Evolutionary conservation across 1,140 invertebrate species (phyloP), one percentile per base, ranked within the genome.

Genomic region (Bombus balteatus): DNA sequence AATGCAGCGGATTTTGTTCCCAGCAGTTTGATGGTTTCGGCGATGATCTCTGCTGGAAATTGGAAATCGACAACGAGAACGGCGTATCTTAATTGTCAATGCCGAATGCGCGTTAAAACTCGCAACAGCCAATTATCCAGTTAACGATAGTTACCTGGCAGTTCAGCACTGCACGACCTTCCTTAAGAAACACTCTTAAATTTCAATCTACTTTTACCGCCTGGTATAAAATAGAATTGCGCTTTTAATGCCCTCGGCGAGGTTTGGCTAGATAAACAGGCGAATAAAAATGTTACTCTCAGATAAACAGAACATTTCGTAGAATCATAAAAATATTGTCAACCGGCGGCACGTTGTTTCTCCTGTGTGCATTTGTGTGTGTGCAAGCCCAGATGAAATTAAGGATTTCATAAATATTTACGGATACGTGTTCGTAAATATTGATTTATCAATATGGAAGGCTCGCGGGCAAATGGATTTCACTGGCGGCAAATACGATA

Each of bases 321-420:
- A 3, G 12, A 62, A 62, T 62, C n/a, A 62, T 1, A 62, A 62
- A 62, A 62, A n/a, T 62, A 62, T 62, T 13, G 28, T 62, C 59
- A 25, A 3, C 9, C 10, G 59, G 1, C 18, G 47, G 15, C 0
- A 53, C 10, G 59, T 28, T 62, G 10, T 62, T 2, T 13, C 9
- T 5, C 10, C 12, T 62, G 0, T 1, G 10, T 1, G 10, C 0
- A 10, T 0, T 10, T 0, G 28, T 0, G 43, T 15, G 0, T 13
- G 3, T n/a, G 28, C 1, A 12, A 9, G 25, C 10, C 25, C 57
- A 0, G 4, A n/a, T n/a, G 4, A 62, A 62, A 62, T 62, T n/a
- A n/a, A 62, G 28, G 12, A 12, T 62, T 53, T 53, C 22, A n/a
- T n/a, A 62, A 62, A 62, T 62, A 62, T 62, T n/a, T 62, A 13